These are phyloP conservation scores for Adelphocoris suturalis DNA, from an alignment of 2,888 invertebrate species.

Conservation along the genomic window DNA sequence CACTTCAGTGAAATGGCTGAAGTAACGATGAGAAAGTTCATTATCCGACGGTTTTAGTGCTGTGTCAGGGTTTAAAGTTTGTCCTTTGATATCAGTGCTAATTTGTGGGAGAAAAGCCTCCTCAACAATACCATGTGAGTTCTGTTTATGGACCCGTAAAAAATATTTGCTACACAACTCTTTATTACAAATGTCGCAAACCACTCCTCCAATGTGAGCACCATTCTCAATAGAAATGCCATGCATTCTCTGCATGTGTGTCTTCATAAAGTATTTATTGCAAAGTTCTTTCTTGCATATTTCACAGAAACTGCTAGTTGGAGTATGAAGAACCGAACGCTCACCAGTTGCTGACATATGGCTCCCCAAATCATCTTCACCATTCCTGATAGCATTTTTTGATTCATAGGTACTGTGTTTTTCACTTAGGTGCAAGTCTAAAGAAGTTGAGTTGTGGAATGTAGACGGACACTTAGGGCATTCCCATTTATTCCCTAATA, in stretches of 20 bases:
- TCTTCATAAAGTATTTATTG: slow-evolving; percentile 99
- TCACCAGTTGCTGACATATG: slow-evolving; percentile 71
- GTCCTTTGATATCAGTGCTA: slow-evolving; percentile 74
- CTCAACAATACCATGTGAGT: slow-evolving; percentile 97
- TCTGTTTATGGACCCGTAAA: slow-evolving; percentile 97
- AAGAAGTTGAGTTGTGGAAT: slow-evolving; percentile 70
- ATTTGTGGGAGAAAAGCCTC: slow-evolving; percentile 81
- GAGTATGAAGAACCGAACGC: slow-evolving; percentile 74
- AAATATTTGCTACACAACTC: slow-evolving; percentile 99
- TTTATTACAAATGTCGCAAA: slow-evolving; percentile 98
- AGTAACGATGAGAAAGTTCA: slow-evolving; percentile 83
- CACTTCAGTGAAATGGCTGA: slow-evolving; percentile 86
- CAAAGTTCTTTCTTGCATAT: slow-evolving; percentile 99
- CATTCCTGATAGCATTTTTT: slow-evolving; percentile 63
- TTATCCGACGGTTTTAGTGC: slow-evolving; percentile 80
- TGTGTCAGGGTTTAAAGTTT: slow-evolving; percentile 72
- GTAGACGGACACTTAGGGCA: slow-evolving; percentile 74
- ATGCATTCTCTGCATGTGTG: slow-evolving; percentile 99
- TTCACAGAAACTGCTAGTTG: slow-evolving; percentile 94
- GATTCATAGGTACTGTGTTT: slow-evolving; percentile 71
- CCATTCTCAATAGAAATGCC: slow-evolving; percentile 96
- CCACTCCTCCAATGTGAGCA: slow-evolving; percentile 94
- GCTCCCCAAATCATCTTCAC: slow-evolving; percentile 70
- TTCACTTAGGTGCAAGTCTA: slow-evolving; percentile 74
- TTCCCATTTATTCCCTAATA: slow-evolving; percentile 67